These are phyloP conservation scores for Patella vulgata DNA, from an alignment of 1,140 invertebrate species.

Conservation along the genomic window DNA sequence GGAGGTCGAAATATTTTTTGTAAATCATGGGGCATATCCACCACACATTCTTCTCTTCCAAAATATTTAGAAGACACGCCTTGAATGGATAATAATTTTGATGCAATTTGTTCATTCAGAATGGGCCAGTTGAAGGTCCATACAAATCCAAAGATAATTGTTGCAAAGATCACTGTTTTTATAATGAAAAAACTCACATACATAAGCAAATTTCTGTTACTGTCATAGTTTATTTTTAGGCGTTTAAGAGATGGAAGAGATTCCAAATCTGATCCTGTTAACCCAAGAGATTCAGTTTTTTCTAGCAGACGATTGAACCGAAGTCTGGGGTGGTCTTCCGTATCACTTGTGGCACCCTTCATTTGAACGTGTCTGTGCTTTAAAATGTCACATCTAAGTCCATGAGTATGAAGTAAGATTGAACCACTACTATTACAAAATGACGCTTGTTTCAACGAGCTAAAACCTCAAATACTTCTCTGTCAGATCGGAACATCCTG, in stretches of 20 bases:
- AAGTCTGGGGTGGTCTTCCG: conserved; percentile 15
- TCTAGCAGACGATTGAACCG: conserved; percentile 46
- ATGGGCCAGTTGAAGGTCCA: conserved; percentile 51
- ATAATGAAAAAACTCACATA: conserved; percentile 15
- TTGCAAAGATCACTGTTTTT: conserved; percentile 3
- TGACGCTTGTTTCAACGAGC: too few relatives aligned
- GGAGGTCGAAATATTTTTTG: conserved; percentile 79
- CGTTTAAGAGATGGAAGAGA: conserved; percentile 31
- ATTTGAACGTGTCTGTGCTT: too few relatives aligned
- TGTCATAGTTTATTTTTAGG: conserved; percentile 11
- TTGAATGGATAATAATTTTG: conserved; percentile 31
- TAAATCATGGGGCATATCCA: conserved; percentile 72
- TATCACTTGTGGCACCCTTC: too few relatives aligned
- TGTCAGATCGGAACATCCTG: too few relatives aligned
- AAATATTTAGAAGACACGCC: conserved; percentile 26
- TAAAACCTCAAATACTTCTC: too few relatives aligned
- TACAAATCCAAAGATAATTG: conserved; percentile 19
- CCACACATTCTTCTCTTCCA: conserved; percentile 48
- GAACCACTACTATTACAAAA: too few relatives aligned
- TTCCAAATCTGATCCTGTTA: conserved; percentile 42
- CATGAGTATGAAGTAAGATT: too few relatives aligned
- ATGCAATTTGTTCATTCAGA: conserved; percentile 27
- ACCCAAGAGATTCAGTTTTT: conserved; percentile 41
- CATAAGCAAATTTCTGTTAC: too few relatives aligned
- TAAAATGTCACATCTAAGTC: too few relatives aligned